These are phyloP conservation scores for Nesoenas mayeri DNA, from an alignment of 2,113 vertebrate genomes.

Conservation along the genomic window DNA sequence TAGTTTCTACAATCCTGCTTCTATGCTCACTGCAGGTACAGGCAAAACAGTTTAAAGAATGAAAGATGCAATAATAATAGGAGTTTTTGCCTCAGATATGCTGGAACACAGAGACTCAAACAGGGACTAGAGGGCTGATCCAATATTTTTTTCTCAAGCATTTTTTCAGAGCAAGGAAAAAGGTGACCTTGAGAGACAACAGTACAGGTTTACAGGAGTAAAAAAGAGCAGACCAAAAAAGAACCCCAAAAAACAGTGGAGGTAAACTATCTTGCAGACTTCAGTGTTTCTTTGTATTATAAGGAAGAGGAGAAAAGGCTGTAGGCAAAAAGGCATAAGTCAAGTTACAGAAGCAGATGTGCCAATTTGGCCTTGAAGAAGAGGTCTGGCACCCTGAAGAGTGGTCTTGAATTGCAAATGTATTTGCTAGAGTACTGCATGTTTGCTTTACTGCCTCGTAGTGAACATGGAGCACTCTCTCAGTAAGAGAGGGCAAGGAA, in stretches of 20 bases:
- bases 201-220: neutral
- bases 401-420: neutral
- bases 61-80: neutral
- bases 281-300: neutral
- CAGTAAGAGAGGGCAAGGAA: neutral
- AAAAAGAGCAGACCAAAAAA: neutral
- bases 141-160: neutral
- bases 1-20: neutral
- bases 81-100: neutral
- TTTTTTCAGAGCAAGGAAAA: neutral
- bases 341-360: neutral
- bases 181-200: neutral
- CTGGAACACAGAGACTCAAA: neutral
- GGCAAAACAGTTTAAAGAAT: neutral
- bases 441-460: neutral
- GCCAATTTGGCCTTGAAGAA: neutral
- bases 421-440: neutral
- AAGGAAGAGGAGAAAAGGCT: neutral
- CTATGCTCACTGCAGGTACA: neutral
- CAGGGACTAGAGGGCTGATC: neutral
- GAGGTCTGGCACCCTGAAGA: neutral
- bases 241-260: accelerated
- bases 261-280: neutral
- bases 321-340: neutral
- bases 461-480: neutral